Base-by-base conservation (phyloP, 2,113 vertebrate genomes). In the Panurus biarmicus region DNA sequence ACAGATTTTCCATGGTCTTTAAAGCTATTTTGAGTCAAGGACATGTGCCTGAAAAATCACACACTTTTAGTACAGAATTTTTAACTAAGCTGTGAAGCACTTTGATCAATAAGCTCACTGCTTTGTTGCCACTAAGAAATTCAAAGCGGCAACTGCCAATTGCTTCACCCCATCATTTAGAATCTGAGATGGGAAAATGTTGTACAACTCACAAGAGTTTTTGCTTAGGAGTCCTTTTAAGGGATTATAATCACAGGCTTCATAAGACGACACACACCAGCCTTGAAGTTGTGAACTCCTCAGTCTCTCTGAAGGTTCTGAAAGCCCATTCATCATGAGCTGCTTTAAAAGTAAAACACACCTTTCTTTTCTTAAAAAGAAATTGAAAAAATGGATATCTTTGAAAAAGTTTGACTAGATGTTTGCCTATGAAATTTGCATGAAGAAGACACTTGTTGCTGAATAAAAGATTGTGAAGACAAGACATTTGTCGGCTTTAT, bases 271-370 rank as follows among this genome's bases (percentile, higher is more conserved):
- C 36, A 47, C 0, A 5, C 47, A 87, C 18, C 57, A 82, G 35
- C 70, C 48, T 66, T 57, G 17, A 72, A 4, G 3, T 11, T 90
- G 71, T 73, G 69, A 92, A 61, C 83, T 83, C 36, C 71, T 51
- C n/a, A 28, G 58, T 53, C 42, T 79, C 54, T 85, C 85, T 90
- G 82, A 82, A 81, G n/a, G 36, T 71, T 96, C 72, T 88, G 45
- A 90, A 90, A 85, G 47, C 53, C 31, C 53, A 62, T 85, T 89
- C 51, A 78, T 90, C 19, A 1, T 26, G n/a, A 28, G 33, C 44
- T 89, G 66, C 83, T 93, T 92, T 54, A 88, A 94, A 94, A 92
- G 81, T 20, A 42, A 90, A 87, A 51, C 57, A 82, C 57, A 64
- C 26, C 78, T 58, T 79, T 80, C 17, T 61, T 84, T 83, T 58